Conservation (phyloP, 1,140 invertebrate species). For the Orchesella cincta region DNA sequence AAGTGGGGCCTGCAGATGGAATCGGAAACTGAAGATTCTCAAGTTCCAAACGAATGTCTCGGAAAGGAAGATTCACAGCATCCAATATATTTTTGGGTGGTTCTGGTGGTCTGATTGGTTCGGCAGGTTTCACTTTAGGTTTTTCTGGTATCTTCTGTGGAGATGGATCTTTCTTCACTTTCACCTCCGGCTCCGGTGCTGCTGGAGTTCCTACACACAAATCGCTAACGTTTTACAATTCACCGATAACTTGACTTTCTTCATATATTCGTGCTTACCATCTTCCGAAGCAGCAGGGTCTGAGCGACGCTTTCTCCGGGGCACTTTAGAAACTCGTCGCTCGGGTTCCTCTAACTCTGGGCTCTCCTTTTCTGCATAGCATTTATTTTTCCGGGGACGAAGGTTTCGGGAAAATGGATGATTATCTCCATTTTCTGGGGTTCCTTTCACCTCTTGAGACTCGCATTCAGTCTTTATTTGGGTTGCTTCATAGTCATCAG, state of each 20-base stretch:
- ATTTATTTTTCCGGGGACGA: neutral
- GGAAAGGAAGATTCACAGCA: too few species aligned
- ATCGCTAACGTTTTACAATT: too few species aligned
- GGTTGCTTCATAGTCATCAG: neutral
- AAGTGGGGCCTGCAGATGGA: too few species aligned
- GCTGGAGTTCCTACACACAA: too few species aligned
- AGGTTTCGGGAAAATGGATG: neutral
- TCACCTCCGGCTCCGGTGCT: too few species aligned
- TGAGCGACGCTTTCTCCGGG: neutral
- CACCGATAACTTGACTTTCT: neutral
- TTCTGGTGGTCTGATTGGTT: too few species aligned
- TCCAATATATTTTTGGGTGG: too few species aligned
- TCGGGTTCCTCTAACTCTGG: neutral
- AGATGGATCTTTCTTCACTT: neutral
- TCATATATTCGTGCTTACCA: neutral
- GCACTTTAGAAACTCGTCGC: too few species aligned
- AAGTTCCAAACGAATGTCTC: too few species aligned
- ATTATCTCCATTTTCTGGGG: neutral
- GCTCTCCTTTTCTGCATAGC: neutral
- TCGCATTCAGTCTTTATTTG: neutral
- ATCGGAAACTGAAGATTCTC: too few species aligned
- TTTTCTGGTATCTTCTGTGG: neutral
- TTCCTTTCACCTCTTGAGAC: conserved; percentile 11
- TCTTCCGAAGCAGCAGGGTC: neutral
- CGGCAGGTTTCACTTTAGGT: neutral